Conservation (phyloP, 2,888 invertebrate genomes). For the Acleris emargana region DNA sequence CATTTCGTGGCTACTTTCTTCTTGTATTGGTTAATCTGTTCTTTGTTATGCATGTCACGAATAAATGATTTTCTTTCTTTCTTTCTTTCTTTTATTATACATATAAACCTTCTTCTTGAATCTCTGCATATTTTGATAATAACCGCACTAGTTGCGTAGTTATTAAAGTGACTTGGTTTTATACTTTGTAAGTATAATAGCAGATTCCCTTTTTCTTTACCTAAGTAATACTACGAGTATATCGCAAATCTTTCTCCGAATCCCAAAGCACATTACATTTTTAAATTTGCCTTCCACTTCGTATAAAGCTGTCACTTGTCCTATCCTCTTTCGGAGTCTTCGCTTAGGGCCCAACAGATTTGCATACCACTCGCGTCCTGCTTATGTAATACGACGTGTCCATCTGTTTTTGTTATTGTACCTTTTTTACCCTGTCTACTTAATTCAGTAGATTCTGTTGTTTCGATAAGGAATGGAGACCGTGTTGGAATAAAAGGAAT, state of each 20-base stretch:
- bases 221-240: too few relatives aligned
- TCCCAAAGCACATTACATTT: not conserved
- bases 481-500: not conserved
- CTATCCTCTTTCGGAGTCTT: not conserved
- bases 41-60: too few relatives aligned
- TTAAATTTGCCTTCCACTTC: slow-evolving; percentile 1
- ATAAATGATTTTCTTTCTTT: too few relatives aligned
- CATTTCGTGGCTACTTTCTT: too few relatives aligned
- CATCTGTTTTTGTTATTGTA: slow-evolving; percentile 19
- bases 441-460: slow-evolving; percentile 15
- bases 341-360: slow-evolving; percentile 21
- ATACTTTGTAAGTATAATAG: too few relatives aligned
- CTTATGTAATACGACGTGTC: slow-evolving; percentile 20
- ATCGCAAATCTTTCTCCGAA: not conserved
- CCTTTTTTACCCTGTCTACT: slow-evolving; percentile 14
- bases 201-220: too few relatives aligned
- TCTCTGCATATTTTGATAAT: too few relatives aligned
- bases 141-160: too few relatives aligned
- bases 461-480: slow-evolving; percentile 6
- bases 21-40: too few relatives aligned
- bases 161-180: too few relatives aligned
- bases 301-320: slow-evolving; percentile 16
- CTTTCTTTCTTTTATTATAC: too few relatives aligned
- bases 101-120: too few relatives aligned
- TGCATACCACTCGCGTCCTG: slow-evolving; percentile 28